Evolutionary conservation across 2,113 vertebrate genomes (phyloP).

Genomic region (Cichladusa arquata): DNA sequence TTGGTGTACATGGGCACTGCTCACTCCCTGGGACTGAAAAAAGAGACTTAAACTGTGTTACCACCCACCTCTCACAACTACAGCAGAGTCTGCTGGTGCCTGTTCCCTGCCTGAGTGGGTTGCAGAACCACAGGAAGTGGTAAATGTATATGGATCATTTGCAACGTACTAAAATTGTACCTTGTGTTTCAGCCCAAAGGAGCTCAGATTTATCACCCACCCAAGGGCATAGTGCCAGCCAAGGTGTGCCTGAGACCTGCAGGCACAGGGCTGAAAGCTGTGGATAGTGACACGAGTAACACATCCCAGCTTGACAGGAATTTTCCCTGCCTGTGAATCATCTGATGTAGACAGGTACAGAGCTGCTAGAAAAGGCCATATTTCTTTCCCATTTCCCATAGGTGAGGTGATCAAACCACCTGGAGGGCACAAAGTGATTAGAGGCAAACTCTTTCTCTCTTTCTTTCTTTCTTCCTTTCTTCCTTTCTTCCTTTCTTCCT

Average conservation of each 20-base stretch:
- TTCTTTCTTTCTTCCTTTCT: no score
- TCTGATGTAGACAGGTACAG: neutral
- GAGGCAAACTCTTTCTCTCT: neutral
- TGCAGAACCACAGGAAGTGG: neutral
- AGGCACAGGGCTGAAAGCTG: neutral
- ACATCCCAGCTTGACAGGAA: neutral
- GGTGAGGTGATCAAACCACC: neutral
- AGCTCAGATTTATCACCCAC: neutral
- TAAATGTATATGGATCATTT: neutral
- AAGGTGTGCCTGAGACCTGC: neutral
- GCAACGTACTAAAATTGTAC: neutral
- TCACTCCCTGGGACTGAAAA: neutral
- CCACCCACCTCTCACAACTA: neutral
- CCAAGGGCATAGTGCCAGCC: neutral
- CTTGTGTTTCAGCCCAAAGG: neutral
- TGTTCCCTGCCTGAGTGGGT: neutral
- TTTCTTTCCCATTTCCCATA: neutral
- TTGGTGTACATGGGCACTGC: neutral
- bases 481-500: no score
- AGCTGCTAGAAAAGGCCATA: neutral
- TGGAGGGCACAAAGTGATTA: neutral
- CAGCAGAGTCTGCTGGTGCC: neutral
- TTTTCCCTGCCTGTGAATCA: neutral
- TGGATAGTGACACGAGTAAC: neutral
- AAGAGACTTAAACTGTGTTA: neutral